Conservation (phyloP, 1,140 invertebrate genomes). For the Orius laevigatus region DNA sequence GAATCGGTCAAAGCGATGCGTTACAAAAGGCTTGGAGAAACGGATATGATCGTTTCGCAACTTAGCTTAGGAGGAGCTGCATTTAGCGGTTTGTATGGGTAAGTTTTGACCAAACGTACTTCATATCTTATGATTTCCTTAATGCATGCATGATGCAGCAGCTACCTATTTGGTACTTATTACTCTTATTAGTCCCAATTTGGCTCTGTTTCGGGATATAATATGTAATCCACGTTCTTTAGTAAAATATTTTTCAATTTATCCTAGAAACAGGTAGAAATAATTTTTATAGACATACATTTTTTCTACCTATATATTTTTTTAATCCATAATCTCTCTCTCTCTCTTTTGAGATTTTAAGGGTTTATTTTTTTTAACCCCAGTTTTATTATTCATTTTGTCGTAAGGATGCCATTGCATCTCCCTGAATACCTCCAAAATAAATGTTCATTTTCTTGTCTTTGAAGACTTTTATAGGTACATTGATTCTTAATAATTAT, state of each 20-base stretch:
- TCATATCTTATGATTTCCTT: too few species aligned
- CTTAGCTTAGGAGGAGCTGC: constrained; percentile 38
- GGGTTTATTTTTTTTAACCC: constrained; percentile 1
- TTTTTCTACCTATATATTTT: too few species aligned
- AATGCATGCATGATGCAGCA: too few species aligned
- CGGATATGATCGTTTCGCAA: constrained; percentile 38
- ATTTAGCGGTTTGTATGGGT: constrained; percentile 30
- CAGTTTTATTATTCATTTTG: not conserved
- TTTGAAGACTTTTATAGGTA: too few species aligned
- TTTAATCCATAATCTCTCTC: too few species aligned
- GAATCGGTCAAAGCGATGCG: constrained; percentile 27
- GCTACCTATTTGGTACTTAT: too few species aligned
- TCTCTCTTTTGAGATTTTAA: constrained; percentile 1
- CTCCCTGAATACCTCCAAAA: not conserved
- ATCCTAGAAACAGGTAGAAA: too few species aligned
- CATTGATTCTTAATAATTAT: not conserved
- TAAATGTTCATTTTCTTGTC: too few species aligned
- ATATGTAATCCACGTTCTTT: not conserved
- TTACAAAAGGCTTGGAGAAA: constrained; percentile 37
- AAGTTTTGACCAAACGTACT: constrained; percentile 12
- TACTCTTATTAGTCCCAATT: not conserved
- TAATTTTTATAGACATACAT: too few species aligned
- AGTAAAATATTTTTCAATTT: not conserved
- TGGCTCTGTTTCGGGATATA: not conserved
- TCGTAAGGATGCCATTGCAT: not conserved